These are phyloP conservation scores for Ciona savignyi DNA, from an alignment of 23 tunicate species.

Conservation along the genomic window DNA sequence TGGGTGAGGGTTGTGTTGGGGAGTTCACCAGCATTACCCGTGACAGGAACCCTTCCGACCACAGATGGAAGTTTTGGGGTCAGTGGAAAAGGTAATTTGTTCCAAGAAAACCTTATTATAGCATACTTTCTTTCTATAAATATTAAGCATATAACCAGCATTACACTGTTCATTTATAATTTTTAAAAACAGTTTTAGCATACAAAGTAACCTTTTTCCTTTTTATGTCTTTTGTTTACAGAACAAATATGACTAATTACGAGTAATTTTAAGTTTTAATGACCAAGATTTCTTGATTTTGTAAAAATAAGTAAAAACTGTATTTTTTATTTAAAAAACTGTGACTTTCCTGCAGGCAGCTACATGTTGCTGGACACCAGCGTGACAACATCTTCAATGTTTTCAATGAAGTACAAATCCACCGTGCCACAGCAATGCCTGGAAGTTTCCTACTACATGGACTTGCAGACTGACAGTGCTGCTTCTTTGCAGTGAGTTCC, in stretches of 20 bases:
- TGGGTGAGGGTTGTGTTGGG: slow-evolving; percentile 50
- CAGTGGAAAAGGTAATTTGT: slow-evolving; percentile 35
- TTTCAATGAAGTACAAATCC: slow-evolving; percentile 53
- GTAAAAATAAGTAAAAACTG: too few species aligned
- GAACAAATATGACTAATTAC: too few species aligned
- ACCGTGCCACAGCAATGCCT: slow-evolving; percentile 51
- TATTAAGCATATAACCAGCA: too few species aligned
- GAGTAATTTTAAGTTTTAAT: too few species aligned
- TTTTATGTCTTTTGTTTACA: too few species aligned
- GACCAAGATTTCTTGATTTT: too few species aligned
- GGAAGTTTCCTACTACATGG: slow-evolving; percentile 69
- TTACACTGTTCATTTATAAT: too few species aligned
- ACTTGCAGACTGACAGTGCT: slow-evolving; percentile 24
- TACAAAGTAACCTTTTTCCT: too few species aligned
- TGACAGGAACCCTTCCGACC: slow-evolving; percentile 33
- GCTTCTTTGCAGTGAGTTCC: slow-evolving; percentile 25
- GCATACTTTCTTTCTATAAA: too few species aligned
- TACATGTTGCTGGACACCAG: slow-evolving; percentile 65
- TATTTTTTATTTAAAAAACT: too few species aligned
- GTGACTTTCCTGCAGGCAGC: slow-evolving; percentile 48
- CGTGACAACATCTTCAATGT: background rate
- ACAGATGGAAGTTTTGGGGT: slow-evolving; percentile 45
- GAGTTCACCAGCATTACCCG: slow-evolving; percentile 11
- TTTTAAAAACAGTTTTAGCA: too few species aligned
- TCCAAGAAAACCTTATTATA: too few species aligned